A percentile compares a stretch with the other conserved stretches of the same genome.
Conservation (phyloP, 2,797 vertebrate genomes). For the Glossophaga mutica region DNA sequence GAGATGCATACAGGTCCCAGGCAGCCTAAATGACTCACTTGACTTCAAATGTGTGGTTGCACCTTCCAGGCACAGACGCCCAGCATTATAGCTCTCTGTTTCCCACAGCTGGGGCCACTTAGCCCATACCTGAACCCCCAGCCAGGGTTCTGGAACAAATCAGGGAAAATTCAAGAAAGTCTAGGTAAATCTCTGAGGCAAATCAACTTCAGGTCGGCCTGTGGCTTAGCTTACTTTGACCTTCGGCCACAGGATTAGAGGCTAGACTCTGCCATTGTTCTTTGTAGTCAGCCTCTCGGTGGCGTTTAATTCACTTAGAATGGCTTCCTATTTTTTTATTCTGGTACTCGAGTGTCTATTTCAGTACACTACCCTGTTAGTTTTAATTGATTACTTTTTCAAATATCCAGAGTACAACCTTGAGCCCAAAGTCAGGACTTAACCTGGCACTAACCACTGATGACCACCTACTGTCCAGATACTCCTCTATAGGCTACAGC, state of each 20-base stretch:
- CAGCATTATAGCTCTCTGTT: not conserved
- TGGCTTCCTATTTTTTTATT: not conserved
- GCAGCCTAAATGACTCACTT: not conserved
- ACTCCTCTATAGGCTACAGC: not conserved
- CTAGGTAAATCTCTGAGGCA: constrained; percentile 1
- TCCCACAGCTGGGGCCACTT: not conserved
- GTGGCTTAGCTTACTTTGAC: not conserved
- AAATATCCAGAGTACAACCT: not conserved
- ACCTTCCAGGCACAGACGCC: not conserved
- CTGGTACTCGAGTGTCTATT: not conserved
- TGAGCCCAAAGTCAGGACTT: not conserved
- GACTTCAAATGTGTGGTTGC: not conserved
- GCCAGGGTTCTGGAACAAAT: not conserved
- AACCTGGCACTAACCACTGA: not conserved
- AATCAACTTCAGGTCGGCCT: not conserved
- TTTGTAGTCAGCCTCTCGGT: not conserved
- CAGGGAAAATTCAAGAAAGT: not conserved
- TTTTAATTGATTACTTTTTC: not conserved
- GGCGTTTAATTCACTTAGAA: not conserved
- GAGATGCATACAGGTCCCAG: not conserved
- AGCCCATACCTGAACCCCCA: not conserved
- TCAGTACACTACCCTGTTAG: not conserved
- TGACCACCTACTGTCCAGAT: not conserved
- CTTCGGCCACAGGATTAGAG: not conserved
- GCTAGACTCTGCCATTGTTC: not conserved